Conservation (phyloP, 2,113 vertebrate genomes). For the Tor tambroides region DNA sequence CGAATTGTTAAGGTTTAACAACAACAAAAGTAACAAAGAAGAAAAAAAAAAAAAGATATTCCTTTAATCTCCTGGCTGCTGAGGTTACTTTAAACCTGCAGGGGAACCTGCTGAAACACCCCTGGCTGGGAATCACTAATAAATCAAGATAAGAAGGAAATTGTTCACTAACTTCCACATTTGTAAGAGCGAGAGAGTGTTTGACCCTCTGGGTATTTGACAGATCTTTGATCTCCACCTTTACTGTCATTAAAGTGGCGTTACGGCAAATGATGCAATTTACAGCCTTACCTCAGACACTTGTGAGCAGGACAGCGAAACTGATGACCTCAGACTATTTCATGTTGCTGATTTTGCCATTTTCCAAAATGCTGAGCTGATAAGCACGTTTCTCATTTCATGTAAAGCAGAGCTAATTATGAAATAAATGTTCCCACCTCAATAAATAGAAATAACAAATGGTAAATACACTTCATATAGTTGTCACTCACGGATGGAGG, state of each 20-base stretch:
- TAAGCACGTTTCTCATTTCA: background rate
- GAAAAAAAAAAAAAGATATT: background rate
- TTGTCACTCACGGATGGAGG: background rate
- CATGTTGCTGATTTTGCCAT: conserved; percentile 3
- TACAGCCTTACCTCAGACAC: background rate
- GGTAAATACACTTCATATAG: background rate
- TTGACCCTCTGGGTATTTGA: conserved; percentile 12
- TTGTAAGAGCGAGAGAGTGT: background rate
- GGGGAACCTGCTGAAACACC: background rate
- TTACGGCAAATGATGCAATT: conserved; percentile 30
- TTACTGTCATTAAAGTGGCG: background rate
- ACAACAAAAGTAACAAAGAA: no score
- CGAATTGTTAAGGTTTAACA: no score
- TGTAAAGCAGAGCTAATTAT: background rate
- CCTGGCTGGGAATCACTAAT: background rate
- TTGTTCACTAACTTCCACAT: background rate
- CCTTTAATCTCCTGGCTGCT: background rate
- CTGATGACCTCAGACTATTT: background rate
- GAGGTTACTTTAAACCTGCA: background rate
- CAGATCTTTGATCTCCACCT: conserved; percentile 31
- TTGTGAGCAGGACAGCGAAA: background rate
- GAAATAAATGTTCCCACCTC: no score
- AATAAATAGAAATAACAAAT: background rate
- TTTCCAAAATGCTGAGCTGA: conserved; percentile 4
- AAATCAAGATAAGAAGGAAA: background rate